Base-by-base conservation (phyloP, 2,113 vertebrate genomes). In the Pterocles orientalis region DNA sequence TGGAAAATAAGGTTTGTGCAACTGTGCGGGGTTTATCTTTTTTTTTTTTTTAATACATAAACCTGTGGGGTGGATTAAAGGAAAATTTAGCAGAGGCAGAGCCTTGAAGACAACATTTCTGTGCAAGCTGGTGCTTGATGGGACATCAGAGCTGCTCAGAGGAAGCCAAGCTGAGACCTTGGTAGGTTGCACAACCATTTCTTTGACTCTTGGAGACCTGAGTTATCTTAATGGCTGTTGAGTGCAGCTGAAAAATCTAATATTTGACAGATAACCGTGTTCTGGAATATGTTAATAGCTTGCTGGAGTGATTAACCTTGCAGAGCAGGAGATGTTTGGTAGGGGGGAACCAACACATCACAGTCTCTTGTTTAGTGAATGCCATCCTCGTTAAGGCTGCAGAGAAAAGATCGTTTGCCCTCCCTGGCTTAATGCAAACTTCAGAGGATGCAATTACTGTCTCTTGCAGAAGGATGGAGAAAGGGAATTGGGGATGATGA, bases 371-470 rank as follows among this genome's bases (percentile, higher is more conserved):
- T 71, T 65, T 75, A 41, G 51, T 31, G 36, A 81, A 9, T 29
- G 26, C 26, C 28, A 1, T 15, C 81, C 29, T 36, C 0, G 0
- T 34, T 61, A 24, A 50, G 28, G 12, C 23, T 84, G 56, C 24
- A 18, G 15, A 29, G 57, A 57, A 62, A 5, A 29, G 2, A 16
- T 36, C 0, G 0, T 20, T 81, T 34, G 8, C 19, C 21, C 18
- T 71, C 36, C 25, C 29, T 60, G 43, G 21, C 19, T 79, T 41
- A 33, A 58, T 43, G 31, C 14, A 31, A 16, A 24, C 19, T 54
- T 61, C 51, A 39, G 56, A 82, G 36, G 41, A 6, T 70, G 82
- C 16, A 23, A 10, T 62, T 82, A 5, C 12, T 43, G 36, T 16
- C 11, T n/a, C 15, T 53, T 6, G 3, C 14, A 31, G 53, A 41